Conservation (phyloP, 2,888 invertebrate genomes). For the Conus canariensis region DNA sequence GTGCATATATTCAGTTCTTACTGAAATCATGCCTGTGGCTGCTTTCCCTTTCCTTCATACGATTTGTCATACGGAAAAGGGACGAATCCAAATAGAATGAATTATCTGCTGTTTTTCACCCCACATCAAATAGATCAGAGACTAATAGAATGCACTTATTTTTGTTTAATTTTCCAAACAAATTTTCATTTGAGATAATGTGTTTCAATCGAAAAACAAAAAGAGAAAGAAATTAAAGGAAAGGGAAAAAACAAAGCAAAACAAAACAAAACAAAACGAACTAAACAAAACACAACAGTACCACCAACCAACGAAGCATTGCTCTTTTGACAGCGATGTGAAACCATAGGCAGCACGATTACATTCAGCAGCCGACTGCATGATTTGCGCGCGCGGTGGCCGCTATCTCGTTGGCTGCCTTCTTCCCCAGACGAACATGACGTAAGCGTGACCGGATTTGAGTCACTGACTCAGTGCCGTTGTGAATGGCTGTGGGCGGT, state of each 20-base stretch:
- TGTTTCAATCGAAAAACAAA: too few species aligned
- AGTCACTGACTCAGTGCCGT: constrained; percentile 14
- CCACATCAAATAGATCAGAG: too few species aligned
- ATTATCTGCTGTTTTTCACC: too few species aligned
- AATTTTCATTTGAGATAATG: too few species aligned
- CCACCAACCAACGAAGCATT: too few species aligned
- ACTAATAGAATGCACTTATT: too few species aligned
- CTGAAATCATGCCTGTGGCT: neutral
- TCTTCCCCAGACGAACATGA: neutral
- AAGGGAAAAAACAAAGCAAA: too few species aligned
- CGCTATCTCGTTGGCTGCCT: neutral
- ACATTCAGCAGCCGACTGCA: constrained; percentile 1
- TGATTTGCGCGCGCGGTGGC: neutral
- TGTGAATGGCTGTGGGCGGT: constrained; percentile 16
- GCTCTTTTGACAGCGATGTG: neutral
- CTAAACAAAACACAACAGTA: neutral
- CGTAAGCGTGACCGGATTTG: constrained; percentile 26
- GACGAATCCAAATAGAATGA: too few species aligned
- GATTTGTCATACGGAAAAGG: too few species aligned
- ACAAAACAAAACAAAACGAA: neutral
- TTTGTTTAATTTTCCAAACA: too few species aligned
- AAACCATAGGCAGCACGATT: neutral
- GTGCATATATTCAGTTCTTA: neutral
- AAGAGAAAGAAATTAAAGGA: too few species aligned
- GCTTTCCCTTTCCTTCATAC: too few species aligned